Evolutionary conservation across 2,113 vertebrate species (phyloP), one percentile per base, ranked within the genome.

Genomic region (Saccopteryx bilineata): DNA sequence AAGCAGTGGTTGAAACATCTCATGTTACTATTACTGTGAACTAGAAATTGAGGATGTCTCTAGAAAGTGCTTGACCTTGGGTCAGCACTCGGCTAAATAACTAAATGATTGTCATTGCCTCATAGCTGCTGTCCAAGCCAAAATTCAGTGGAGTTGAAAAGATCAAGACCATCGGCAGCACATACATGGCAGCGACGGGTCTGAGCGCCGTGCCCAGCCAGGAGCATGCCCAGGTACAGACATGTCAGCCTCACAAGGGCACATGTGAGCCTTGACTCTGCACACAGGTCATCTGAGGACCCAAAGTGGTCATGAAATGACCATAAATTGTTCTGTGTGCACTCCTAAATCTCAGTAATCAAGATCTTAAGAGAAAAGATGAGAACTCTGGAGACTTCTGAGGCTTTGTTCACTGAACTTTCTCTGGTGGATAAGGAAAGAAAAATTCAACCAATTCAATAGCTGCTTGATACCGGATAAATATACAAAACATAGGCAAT

Each of bases 81-180:
- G 14, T 74, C 11, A 18, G 23, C 71, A 4, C 24, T 76, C 2
- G 28, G 54, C 10, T 81, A 48, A 90, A 14, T 97, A 93, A 98
- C 48, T 4, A 10, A 84, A 58, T 66, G 90, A 17, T 1, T 61
- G 48, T 90, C 76, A 4, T 98, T 97, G 66, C 87, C 96, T 96
- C 94, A 50, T 98, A 99, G 99, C 97, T 99, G 94, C 96, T 99
- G 90, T 99, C 99, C 75, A 99, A 99, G 97, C 99, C 99, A 18
- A 99, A 99, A 97, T 99, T 99, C 98, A 99, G 99, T 48, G 99
- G 99, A 11, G 99, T 99, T 92, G 99, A 99, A 97, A 99, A 99
- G 97, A 99, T 99, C 98, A 99, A 99, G 98, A 99, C 99, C 90
- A 99, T 99, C 66, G 99, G 99, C 96, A 99, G 99, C 98, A 99